Evolutionary conservation across 2,113 vertebrate genomes (phyloP).

Genomic region (Varanus salvator): DNA sequence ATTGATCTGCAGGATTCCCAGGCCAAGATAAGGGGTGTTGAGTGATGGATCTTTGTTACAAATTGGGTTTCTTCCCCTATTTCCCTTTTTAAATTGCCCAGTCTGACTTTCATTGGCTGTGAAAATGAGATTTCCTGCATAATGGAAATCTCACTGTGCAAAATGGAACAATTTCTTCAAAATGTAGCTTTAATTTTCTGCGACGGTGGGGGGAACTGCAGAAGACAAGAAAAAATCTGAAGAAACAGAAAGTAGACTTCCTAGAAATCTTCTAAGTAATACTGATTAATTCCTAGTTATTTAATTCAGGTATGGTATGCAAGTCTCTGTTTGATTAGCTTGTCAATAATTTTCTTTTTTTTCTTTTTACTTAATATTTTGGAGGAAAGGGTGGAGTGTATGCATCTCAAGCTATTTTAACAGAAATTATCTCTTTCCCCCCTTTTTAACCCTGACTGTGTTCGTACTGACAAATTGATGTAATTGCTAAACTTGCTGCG

Average conservation of each 20-base stretch:
- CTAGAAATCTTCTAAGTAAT: slow-evolving; percentile 30
- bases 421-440: slow-evolving; percentile 63
- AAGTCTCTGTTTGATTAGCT: slow-evolving; percentile 64
- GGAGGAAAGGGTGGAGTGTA: slow-evolving; percentile 4
- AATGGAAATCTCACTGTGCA: slow-evolving; percentile 16
- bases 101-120: slow-evolving; percentile 49
- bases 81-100: slow-evolving; percentile 39
- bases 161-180: slow-evolving; percentile 19
- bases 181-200: slow-evolving; percentile 11
- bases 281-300: slow-evolving; percentile 60
- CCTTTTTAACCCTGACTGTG: slow-evolving; percentile 59
- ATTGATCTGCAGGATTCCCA: neutral
- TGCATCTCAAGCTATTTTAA: slow-evolving; percentile 70
- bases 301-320: slow-evolving; percentile 51
- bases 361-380: slow-evolving; percentile 66
- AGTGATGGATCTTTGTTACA: neutral
- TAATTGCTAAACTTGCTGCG: slow-evolving; percentile 67
- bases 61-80: neutral
- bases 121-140: slow-evolving; percentile 42
- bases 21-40: neutral
- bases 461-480: slow-evolving; percentile 80
- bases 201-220: neutral
- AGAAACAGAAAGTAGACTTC: neutral
- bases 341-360: slow-evolving; percentile 54
- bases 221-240: slow-evolving; percentile 29